Base-by-base conservation (phyloP, 2,797 vertebrate genomes). In the Esox lucius region DNA sequence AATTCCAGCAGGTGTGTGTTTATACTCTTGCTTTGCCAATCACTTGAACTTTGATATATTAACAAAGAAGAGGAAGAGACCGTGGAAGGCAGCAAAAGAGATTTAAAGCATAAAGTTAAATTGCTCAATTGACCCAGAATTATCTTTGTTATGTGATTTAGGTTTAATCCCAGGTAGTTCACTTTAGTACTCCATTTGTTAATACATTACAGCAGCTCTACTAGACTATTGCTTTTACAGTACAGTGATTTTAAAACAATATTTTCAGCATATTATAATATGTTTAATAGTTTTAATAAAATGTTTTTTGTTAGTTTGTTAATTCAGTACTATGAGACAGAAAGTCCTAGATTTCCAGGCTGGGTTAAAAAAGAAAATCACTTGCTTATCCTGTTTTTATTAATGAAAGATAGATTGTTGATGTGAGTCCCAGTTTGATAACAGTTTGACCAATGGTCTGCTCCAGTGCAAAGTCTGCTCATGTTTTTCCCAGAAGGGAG, bases 31-130 rank as follows among this genome's bases (percentile, higher is more conserved):
- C 48, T 31, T 5, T 2, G 31, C 51, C 72, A 66, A 76, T 71
- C 82, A 72, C 64, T 19, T 15, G 59, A 78, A 81, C 84, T 80
- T 81, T 82, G 79, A 53, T 8, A 68, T 64, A 39, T 74, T 69
- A 12, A 46, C 33, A 24, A 6, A 19, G 46, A 51, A 67, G 51
- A 51, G 73, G 33, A 26, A 64, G 39, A 65, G 28, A 70, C 53
- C 17, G 17, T 19, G 24, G 46, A 53, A 22, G 65, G 42, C n/a
- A 19, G 49, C 9, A 35, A n/a, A 19, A 16, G 16, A 26, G 59
- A 71, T 62, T 17, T 28, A 49, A 53, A 46, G 65, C 62, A 22
- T 53, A 31, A 68, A n/a, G 8, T 7, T 19, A 49, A 70, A 56
- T 4, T 69, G 73, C 49, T 75, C 70, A 65, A 56, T 68, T 70